These are phyloP conservation scores for Bungarus multicinctus DNA, from an alignment of 2,113 vertebrate genomes.

Conservation along the genomic window DNA sequence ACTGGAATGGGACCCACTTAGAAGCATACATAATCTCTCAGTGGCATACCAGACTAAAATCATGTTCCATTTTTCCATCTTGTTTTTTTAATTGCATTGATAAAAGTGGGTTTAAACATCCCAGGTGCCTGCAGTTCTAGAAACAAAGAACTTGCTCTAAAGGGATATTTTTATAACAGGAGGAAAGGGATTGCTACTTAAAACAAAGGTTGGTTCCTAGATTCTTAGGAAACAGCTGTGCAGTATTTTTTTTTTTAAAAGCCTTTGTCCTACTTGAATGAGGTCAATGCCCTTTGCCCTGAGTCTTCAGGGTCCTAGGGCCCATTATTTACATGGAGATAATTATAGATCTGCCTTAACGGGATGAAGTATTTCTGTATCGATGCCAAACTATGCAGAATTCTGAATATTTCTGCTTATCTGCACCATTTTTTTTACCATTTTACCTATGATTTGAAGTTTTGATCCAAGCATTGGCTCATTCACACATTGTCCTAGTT, in stretches of 20 bases:
- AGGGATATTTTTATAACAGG: background rate
- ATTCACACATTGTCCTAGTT: background rate
- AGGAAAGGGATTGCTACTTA: background rate
- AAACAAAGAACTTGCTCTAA: background rate
- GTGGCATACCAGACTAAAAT: background rate
- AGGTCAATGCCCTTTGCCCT: background rate
- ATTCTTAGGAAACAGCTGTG: background rate
- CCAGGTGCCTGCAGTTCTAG: background rate
- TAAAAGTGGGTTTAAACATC: background rate
- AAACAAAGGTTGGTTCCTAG: background rate
- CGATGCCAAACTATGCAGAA: background rate
- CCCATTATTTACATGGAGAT: background rate
- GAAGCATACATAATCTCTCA: background rate
- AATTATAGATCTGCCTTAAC: background rate
- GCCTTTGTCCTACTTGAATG: slow-evolving; percentile 19
- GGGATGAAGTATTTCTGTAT: background rate
- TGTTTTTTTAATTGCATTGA: background rate
- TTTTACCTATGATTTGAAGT: background rate
- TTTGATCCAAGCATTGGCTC: background rate
- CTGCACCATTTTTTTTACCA: background rate
- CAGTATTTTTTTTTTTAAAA: background rate
- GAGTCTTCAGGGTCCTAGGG: slow-evolving; percentile 15
- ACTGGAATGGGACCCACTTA: background rate
- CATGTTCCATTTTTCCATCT: background rate
- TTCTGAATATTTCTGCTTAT: background rate